phyloP scores from a whole-genome alignment of 2,113 vertebrate species.

The Anthoscopus minutus region DNA sequence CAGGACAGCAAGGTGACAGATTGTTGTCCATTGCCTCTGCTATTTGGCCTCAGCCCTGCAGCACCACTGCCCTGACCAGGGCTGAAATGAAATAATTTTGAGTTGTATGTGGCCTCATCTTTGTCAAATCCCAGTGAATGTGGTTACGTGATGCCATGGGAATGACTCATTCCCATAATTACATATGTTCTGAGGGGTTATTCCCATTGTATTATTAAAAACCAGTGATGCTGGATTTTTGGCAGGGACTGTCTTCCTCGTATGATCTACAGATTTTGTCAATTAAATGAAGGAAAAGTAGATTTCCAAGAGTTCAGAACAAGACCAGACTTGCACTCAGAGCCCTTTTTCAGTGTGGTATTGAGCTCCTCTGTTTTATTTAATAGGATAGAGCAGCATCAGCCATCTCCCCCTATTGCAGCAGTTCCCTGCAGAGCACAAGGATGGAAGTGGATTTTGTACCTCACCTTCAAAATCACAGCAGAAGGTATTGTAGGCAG shows the following conservation, averaged over 20 bases:
- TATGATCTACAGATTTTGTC: conserved; percentile 55
- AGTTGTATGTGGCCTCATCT: not conserved
- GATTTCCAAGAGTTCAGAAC: conserved; percentile 33
- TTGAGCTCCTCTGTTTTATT: not conserved
- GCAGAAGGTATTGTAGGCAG: not conserved
- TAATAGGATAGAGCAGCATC: not conserved
- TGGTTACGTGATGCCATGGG: not conserved
- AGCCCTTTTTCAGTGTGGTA: not conserved
- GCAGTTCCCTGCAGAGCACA: not conserved
- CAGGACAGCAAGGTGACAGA: not conserved
- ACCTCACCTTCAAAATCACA: not conserved
- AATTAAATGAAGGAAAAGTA: conserved; percentile 45
- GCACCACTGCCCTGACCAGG: not conserved
- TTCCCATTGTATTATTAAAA: conserved; percentile 60
- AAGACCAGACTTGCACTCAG: not conserved
- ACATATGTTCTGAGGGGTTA: conserved; percentile 46
- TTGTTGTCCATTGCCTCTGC: fast-evolving
- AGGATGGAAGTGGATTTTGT: not conserved
- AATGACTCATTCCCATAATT: conserved; percentile 59
- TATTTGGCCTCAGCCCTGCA: not conserved
- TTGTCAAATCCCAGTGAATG: not conserved
- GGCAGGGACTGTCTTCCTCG: conserved; percentile 32
- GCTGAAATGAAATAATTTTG: not conserved
- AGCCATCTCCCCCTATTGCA: not conserved
- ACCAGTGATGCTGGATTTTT: conserved; percentile 34